Evolutionary conservation across 2,113 vertebrate species (phyloP), one percentile per base, ranked within the genome.

Genomic region (Paedocypris sp.): DNA sequence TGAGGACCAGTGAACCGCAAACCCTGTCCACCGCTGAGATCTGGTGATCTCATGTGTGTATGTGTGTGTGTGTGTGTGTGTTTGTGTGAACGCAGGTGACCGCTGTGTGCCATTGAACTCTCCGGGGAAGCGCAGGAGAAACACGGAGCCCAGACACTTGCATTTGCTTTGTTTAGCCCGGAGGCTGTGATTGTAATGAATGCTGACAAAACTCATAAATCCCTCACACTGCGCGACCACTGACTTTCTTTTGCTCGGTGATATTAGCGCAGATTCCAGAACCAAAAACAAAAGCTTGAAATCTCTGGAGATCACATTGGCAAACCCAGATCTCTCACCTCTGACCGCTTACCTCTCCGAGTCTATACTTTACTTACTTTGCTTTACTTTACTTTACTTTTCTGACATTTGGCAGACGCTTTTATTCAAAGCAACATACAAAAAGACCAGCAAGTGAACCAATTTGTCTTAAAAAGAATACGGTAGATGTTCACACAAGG

Each of bases 161-260:
- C 47, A 49, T 47, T 66, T 58, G 54, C 57, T 70, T 70, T 66
- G 68, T 70, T 70, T 70, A 62, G 68, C 68, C 68, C 62, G 38
- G 57, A 66, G 68, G 68, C 62, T 62, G 66, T 38, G 38, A 28
- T 51, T 42, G 51, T 70, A 70, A 70, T 66, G 68, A 70, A 70
- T 70, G 68, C 57, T 70, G 58, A 62, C 68, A 70, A 70, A 65
- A 70, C 68, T 66, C 68, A 70, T 70, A 70, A 70, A 70, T 70
- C 62, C 51, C 62, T 62, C 64, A 70, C 62, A 62, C 57, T 50
- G 23, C 22, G 62, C 43, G 47, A 60, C 19, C 36, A 48, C 62
- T 41, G 36, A 45, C 38, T 62, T 42, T 45, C 36, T 62, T 60
- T 54, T 66, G 53, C 26, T 32, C 49, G 57, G 9, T 70, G 42